phyloP scores from a whole-genome alignment of 1,140 invertebrate genomes.

The Apocrypta bakeri region DNA sequence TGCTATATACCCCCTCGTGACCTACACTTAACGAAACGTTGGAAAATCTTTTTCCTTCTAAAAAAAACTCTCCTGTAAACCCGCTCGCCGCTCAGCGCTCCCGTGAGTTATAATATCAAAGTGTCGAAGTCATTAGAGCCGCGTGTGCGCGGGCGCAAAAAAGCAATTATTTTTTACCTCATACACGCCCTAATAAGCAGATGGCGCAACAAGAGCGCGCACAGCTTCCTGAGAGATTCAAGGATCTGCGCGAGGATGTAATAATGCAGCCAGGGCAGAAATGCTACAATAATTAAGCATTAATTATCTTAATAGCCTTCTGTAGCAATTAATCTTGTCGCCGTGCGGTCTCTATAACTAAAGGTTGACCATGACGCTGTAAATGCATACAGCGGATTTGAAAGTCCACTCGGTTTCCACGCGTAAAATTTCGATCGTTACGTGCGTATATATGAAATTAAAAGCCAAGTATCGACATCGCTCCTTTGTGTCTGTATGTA shows the following conservation, averaged over 20 bases:
- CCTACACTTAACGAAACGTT: not conserved
- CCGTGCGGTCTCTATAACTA: slow-evolving; percentile 28
- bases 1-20: not conserved
- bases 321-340: slow-evolving; percentile 18
- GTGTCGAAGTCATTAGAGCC: not conserved
- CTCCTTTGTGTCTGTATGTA: no score
- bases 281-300: slow-evolving; percentile 8
- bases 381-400: slow-evolving; percentile 60
- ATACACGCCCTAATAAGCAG: slow-evolving; percentile 31
- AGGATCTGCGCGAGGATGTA: slow-evolving; percentile 10
- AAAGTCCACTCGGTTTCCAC: slow-evolving; percentile 55
- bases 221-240: slow-evolving; percentile 12
- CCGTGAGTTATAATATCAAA: not conserved
- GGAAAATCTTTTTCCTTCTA: not conserved
- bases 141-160: not conserved
- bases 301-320: slow-evolving; percentile 18
- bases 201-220: slow-evolving; percentile 16
- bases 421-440: not conserved
- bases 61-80: not conserved
- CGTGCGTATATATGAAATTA: not conserved
- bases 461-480: no score
- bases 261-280: slow-evolving; percentile 7
- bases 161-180: slow-evolving; percentile 18
- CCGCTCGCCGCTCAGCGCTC: not conserved
- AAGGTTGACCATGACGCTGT: slow-evolving; percentile 64